Percentiles rank a stretch among this genome's conserved stretches.
phyloP scores from a whole-genome alignment of 1,140 invertebrate species.

The Scaptomyza montana region DNA sequence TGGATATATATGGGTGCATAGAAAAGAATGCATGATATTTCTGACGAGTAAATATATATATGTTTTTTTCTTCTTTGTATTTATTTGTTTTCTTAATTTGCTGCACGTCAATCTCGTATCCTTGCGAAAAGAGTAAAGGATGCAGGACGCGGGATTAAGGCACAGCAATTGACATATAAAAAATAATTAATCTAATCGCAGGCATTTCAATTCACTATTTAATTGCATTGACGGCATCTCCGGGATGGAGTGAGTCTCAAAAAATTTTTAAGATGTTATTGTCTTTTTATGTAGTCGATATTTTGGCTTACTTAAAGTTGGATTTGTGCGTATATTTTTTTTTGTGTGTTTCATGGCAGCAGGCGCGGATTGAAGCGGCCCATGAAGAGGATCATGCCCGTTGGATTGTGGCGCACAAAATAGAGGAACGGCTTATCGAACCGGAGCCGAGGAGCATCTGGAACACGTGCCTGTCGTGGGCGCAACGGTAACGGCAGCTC shows the following conservation, averaged over 20 bases:
- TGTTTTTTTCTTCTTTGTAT: conserved; percentile 13
- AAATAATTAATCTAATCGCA: conserved; percentile 66
- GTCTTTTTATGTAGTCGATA: background rate
- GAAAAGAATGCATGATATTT: conserved; percentile 24
- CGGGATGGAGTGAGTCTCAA: background rate
- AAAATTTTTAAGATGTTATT: conserved; percentile 16
- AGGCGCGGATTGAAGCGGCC: conserved; percentile 93
- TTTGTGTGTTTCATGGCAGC: conserved; percentile 84
- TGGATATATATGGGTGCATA: conserved; percentile 19
- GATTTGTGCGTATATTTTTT: background rate
- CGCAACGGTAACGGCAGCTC: conserved; percentile 87
- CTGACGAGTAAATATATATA: conserved; percentile 4
- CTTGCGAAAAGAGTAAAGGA: background rate
- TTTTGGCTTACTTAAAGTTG: conserved; percentile 40
- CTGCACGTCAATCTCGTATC: conserved; percentile 77
- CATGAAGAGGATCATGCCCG: conserved; percentile 93
- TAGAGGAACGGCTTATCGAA: conserved; percentile 94
- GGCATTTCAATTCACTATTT: conserved; percentile 62
- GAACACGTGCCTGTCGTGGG: conserved; percentile 88
- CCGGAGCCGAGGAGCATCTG: conserved; percentile 89
- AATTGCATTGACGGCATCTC: conserved; percentile 11
- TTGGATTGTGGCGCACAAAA: conserved; percentile 93
- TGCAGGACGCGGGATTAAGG: conserved; percentile 73
- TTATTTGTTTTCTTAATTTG: conserved; percentile 41
- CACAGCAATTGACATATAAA: conserved; percentile 65